These are phyloP conservation scores for Thymallus thymallus DNA, from an alignment of 2,113 vertebrate genomes.

Conservation along the genomic window DNA sequence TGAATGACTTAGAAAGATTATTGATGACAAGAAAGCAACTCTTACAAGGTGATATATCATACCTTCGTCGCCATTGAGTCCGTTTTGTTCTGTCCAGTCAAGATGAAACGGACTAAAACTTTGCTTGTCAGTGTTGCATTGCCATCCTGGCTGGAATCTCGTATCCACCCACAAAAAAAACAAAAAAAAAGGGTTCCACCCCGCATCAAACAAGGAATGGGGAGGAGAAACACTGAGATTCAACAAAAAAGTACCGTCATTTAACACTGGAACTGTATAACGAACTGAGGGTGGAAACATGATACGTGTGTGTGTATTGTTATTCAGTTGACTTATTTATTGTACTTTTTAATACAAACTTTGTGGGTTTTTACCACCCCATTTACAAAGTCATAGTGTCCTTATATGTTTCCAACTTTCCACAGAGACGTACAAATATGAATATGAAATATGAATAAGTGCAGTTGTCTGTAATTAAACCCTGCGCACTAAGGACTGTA, in stretches of 20 bases:
- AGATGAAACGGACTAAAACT: conserved; percentile 29
- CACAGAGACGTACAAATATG: too few relatives aligned
- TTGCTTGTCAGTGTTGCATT: conserved; percentile 23
- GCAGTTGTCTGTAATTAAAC: too few relatives aligned
- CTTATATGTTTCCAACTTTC: too few relatives aligned
- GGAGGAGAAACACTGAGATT: background rate
- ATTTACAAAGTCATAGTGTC: too few relatives aligned
- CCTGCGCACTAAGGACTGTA: too few relatives aligned
- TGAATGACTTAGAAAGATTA: too few relatives aligned
- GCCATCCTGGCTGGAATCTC: conserved; percentile 1
- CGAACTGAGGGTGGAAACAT: background rate
- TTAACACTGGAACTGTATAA: background rate
- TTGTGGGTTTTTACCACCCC: too few relatives aligned
- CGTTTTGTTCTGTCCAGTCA: conserved; percentile 8
- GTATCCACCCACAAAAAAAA: conserved; percentile 9
- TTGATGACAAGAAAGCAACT: too few relatives aligned
- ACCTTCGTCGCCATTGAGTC: conserved; percentile 44
- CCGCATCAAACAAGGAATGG: conserved; percentile 22
- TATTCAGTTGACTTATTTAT: background rate
- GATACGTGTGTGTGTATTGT: background rate
- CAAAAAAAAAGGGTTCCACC: conserved; percentile 14
- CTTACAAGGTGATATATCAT: conserved; percentile 1
- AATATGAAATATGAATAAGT: too few relatives aligned
- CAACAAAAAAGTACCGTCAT: background rate
- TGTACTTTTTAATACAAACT: too few relatives aligned